phyloP scores from a whole-genome alignment of 2,888 invertebrate genomes.

The Phortica okadai region DNA sequence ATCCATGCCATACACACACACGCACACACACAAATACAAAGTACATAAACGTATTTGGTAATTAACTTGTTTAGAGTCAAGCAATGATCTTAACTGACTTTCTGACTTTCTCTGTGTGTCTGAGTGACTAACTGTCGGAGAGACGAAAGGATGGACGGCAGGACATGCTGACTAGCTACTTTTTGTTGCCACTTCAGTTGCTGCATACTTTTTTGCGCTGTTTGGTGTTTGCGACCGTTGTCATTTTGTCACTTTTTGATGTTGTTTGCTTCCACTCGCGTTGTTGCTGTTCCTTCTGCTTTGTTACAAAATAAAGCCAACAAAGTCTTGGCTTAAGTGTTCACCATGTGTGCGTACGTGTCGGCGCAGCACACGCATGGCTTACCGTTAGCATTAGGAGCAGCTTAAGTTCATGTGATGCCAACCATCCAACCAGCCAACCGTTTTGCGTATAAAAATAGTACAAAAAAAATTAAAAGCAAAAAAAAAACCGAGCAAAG shows the following conservation, averaged over 20 bases:
- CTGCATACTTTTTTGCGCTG: constrained; percentile 48
- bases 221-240: no score
- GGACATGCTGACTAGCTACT: no score
- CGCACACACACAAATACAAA: constrained; percentile 43
- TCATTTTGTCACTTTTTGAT: no score
- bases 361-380: neutral
- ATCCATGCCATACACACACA: constrained; percentile 39
- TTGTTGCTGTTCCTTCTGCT: neutral
- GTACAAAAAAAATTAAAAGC: no score
- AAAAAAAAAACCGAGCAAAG: no score
- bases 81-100: constrained; percentile 14
- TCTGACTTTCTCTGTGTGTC: neutral
- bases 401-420: neutral
- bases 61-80: constrained; percentile 68
- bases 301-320: constrained; percentile 20
- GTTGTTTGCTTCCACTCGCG: no score
- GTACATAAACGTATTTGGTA: constrained; percentile 48
- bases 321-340: constrained; percentile 41
- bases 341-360: constrained; percentile 36
- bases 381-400: neutral
- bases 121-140: neutral
- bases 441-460: neutral
- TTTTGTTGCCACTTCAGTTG: no score
- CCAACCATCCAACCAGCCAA: neutral
- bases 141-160: no score